Evolutionary conservation across 2,888 invertebrate genomes (phyloP).

Genomic region (Phortica okadai): DNA sequence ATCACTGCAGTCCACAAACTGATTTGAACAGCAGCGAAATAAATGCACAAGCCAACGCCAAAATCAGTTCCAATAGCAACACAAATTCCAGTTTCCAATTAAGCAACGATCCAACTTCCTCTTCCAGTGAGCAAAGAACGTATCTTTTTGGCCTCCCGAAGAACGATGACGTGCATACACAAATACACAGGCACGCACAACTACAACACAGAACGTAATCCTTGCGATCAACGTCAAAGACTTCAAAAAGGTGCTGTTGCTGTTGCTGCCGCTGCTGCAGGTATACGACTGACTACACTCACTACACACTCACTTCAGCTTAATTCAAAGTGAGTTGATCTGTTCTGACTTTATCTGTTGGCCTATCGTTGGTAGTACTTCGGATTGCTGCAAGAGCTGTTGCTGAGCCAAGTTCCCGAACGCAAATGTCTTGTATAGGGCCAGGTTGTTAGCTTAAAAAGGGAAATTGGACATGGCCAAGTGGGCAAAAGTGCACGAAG

Average conservation of each 20-base stretch:
- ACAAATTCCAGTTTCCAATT: conserved; percentile 49
- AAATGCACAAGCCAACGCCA: not conserved
- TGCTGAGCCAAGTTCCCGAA: conserved; percentile 73
- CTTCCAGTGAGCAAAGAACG: conserved; percentile 56
- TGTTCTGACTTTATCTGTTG: too few relatives aligned
- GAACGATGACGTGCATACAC: not conserved
- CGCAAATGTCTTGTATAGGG: conserved; percentile 72
- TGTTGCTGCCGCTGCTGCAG: conserved; percentile 11
- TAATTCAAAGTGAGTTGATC: too few relatives aligned
- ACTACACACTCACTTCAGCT: too few relatives aligned
- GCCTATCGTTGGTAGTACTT: not conserved
- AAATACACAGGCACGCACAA: conserved; percentile 3
- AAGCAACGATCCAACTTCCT: conserved; percentile 57
- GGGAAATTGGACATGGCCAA: conserved; percentile 58
- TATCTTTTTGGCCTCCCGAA: not conserved
- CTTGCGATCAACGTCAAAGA: conserved; percentile 46
- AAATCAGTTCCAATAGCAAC: conserved; percentile 45
- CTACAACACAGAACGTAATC: conserved; percentile 47
- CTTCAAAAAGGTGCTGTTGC: conserved; percentile 8
- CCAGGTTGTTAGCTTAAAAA: conserved; percentile 72
- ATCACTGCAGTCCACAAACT: conserved; percentile 69
- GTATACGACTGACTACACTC: not conserved
- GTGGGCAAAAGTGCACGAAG: conserved; percentile 15
- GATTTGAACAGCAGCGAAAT: conserved; percentile 56
- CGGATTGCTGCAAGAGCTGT: conserved; percentile 47